A percentile compares a stretch with the other conserved stretches of the same genome.
Conservation (phyloP, 2,888 invertebrate species). For the Malachius bipustulatus region DNA sequence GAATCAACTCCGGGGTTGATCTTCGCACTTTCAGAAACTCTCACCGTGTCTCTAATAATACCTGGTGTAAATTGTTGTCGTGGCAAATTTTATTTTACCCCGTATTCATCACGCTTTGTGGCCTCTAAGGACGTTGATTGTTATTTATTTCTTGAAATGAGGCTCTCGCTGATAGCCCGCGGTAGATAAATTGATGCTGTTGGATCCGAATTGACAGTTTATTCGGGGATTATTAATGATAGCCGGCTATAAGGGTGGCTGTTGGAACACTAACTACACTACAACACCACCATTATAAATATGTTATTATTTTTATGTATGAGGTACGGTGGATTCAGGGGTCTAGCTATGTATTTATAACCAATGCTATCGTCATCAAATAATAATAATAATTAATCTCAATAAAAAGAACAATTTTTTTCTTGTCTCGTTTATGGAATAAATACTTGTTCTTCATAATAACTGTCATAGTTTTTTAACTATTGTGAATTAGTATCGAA, state of each 20-base stretch:
- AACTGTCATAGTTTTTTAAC: too few relatives aligned
- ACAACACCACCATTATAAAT: too few relatives aligned
- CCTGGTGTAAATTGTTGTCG: background rate
- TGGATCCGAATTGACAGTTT: background rate
- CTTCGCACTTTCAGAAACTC: background rate
- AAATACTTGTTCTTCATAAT: too few relatives aligned
- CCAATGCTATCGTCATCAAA: too few relatives aligned
- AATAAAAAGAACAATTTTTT: too few relatives aligned
- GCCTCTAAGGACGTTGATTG: background rate
- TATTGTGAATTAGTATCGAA: too few relatives aligned
- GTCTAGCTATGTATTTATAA: background rate
- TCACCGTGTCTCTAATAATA: background rate
- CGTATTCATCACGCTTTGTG: slow-evolving; percentile 2
- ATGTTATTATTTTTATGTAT: too few relatives aligned
- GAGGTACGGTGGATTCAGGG: background rate
- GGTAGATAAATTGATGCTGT: slow-evolving; percentile 1
- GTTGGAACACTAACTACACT: too few relatives aligned
- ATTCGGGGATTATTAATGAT: background rate
- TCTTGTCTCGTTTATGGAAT: too few relatives aligned
- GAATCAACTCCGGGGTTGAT: background rate
- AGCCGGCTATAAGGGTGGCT: background rate
- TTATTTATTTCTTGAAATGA: background rate
- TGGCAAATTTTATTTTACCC: background rate
- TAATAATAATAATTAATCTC: too few relatives aligned
- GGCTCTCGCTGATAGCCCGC: background rate